phyloP scores from a whole-genome alignment of 2,797 vertebrate genomes.

The Acipenser transmontanus region DNA sequence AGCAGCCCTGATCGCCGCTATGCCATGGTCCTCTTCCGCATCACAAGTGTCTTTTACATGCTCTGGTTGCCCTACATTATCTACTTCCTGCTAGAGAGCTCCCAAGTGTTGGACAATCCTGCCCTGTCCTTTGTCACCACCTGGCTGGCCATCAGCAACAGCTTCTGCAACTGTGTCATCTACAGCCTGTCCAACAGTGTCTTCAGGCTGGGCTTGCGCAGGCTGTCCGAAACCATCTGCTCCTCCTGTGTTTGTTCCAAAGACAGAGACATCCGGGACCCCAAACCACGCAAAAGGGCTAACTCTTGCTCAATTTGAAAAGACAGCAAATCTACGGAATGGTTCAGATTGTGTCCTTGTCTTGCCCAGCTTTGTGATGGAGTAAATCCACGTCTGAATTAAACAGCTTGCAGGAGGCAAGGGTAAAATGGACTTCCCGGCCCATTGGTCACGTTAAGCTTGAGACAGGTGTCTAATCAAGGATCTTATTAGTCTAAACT shows the following conservation, averaged over 20 bases:
- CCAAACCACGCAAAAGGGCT: constrained; percentile 85
- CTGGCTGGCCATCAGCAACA: constrained; percentile 98
- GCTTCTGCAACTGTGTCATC: constrained; percentile 98
- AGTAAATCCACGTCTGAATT: too few relatives aligned
- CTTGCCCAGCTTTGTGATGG: too few relatives aligned
- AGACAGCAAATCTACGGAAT: too few relatives aligned
- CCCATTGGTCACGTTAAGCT: too few relatives aligned
- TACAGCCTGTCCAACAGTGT: constrained; percentile 97
- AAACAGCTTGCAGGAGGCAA: too few relatives aligned
- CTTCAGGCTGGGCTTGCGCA: constrained; percentile 89
- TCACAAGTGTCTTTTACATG: constrained; percentile 97
- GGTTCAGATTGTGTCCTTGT: too few relatives aligned
- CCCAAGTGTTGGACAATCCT: constrained; percentile 83
- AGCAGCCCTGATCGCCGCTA: constrained; percentile 86
- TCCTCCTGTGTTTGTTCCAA: constrained; percentile 74
- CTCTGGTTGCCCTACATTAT: constrained; percentile 98
- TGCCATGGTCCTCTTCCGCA: constrained; percentile 94
- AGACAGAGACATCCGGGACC: constrained; percentile 76
- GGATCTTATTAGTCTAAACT: too few relatives aligned
- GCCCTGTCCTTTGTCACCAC: constrained; percentile 93
- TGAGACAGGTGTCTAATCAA: too few relatives aligned
- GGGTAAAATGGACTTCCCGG: too few relatives aligned
- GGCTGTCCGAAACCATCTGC: constrained; percentile 88
- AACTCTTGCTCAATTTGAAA: constrained; percentile 91
- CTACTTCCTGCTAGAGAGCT: constrained; percentile 95